A percentile compares a stretch with the other conserved stretches of the same genome.
Conservation (phyloP, 2,888 invertebrate genomes). For the Argyresthia albistria region DNA sequence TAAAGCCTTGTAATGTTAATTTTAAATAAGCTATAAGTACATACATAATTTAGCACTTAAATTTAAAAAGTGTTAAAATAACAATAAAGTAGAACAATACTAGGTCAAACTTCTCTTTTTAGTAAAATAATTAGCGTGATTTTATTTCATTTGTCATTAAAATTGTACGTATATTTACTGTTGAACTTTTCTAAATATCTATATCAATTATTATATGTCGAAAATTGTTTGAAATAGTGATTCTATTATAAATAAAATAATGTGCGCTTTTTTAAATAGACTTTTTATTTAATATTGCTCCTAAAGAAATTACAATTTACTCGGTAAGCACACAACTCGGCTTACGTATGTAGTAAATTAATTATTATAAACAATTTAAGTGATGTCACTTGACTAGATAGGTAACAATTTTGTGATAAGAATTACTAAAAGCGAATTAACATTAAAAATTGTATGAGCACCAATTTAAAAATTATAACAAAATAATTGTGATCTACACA, state of each 20-base stretch:
- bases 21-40: background rate
- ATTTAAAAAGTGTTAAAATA: background rate
- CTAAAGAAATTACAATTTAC: too few relatives aligned
- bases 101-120: background rate
- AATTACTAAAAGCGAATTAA: too few relatives aligned
- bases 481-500: too few relatives aligned
- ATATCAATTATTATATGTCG: constrained; percentile 17
- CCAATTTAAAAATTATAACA: too few relatives aligned
- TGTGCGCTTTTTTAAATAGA: constrained; percentile 39
- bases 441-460: too few relatives aligned
- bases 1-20: constrained; percentile 1
- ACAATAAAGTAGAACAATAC: background rate
- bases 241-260: constrained; percentile 16
- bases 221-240: constrained; percentile 32
- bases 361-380: too few relatives aligned
- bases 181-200: constrained; percentile 21
- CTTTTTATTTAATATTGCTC: constrained; percentile 5
- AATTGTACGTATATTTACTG: constrained; percentile 17
- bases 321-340: too few relatives aligned
- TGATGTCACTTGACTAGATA: too few relatives aligned
- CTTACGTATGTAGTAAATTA: too few relatives aligned
- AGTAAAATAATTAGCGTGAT: background rate
- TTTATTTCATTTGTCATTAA: background rate
- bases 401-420: background rate
- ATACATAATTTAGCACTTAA: background rate